Conservation (phyloP, 2,888 invertebrate species). For the Belgica antarctica region DNA sequence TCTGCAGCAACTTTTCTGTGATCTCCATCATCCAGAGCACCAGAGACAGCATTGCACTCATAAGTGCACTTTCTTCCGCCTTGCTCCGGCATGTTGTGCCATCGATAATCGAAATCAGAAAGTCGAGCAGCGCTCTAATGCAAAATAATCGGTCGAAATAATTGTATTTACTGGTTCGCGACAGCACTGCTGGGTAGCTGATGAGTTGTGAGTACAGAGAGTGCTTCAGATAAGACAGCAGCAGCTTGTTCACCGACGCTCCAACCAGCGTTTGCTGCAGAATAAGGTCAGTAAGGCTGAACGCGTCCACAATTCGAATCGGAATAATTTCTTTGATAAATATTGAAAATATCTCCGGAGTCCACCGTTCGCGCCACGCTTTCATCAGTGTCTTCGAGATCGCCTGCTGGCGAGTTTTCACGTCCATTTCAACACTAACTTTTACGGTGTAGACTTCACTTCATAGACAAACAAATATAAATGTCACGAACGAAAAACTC, state of each 20-base stretch:
- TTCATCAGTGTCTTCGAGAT: conserved; percentile 29
- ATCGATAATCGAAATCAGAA: conserved; percentile 70
- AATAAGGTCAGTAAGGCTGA: conserved; percentile 88
- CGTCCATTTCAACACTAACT: conserved; percentile 37
- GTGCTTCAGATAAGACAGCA: conserved; percentile 88
- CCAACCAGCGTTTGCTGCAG: conserved; percentile 92
- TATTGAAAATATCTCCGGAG: conserved; percentile 93
- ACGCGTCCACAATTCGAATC: conserved; percentile 70
- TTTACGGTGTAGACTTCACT: background rate
- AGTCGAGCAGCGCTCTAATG: conserved; percentile 78
- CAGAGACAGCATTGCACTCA: conserved; percentile 77
- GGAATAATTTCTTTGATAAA: conserved; percentile 78
- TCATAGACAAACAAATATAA: too few species aligned
- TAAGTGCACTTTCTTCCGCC: conserved; percentile 82
- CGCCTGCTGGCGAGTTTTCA: conserved; percentile 21
- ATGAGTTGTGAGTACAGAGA: conserved; percentile 87
- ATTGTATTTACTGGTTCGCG: conserved; percentile 84
- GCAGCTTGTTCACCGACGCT: conserved; percentile 81
- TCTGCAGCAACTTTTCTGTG: conserved; percentile 52
- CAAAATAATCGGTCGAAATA: conserved; percentile 86
- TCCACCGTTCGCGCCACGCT: conserved; percentile 95
- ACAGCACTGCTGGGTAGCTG: conserved; percentile 85
- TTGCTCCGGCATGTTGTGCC: conserved; percentile 68
- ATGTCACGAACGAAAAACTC: too few species aligned
- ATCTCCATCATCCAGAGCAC: conserved; percentile 80